phyloP scores from a whole-genome alignment of 2,888 invertebrate genomes.

The Panzeria rudis region DNA sequence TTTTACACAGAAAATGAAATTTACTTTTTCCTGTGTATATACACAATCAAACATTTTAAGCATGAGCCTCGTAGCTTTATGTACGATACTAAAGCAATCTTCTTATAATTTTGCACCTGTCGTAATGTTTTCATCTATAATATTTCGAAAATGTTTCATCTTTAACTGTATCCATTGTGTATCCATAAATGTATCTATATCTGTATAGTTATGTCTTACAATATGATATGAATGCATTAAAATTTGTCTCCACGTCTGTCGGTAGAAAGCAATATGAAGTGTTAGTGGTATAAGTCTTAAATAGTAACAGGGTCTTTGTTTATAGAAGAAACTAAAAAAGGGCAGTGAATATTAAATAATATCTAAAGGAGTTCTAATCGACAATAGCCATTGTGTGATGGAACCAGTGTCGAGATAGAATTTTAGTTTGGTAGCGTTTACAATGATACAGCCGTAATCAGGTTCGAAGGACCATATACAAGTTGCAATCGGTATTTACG shows the following conservation, averaged over 20 bases:
- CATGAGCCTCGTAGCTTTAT: not conserved
- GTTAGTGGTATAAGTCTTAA: not conserved
- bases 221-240: slow-evolving; percentile 40
- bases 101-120: slow-evolving; percentile 72
- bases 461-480: too few species aligned
- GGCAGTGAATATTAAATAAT: too few species aligned
- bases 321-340: too few species aligned
- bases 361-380: too few species aligned
- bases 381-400: too few species aligned
- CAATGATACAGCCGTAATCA: too few species aligned
- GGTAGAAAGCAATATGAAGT: slow-evolving; percentile 16
- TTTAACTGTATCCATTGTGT: not conserved
- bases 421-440: too few species aligned
- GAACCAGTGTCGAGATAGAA: too few species aligned
- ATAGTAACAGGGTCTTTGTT: slow-evolving; percentile 29
- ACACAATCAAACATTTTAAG: not conserved
- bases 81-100: slow-evolving; percentile 49
- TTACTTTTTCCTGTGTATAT: too few species aligned
- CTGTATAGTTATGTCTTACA: slow-evolving; percentile 23
- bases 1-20: too few species aligned
- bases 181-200: not conserved
- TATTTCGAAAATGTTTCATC: slow-evolving; percentile 62
- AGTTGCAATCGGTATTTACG: too few species aligned
- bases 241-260: slow-evolving; percentile 11
- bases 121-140: slow-evolving; percentile 66